Evolutionary conservation across 2,888 invertebrate genomes (phyloP), one percentile per base, ranked within the genome.

Genomic region (Hypomecis punctinalis): DNA sequence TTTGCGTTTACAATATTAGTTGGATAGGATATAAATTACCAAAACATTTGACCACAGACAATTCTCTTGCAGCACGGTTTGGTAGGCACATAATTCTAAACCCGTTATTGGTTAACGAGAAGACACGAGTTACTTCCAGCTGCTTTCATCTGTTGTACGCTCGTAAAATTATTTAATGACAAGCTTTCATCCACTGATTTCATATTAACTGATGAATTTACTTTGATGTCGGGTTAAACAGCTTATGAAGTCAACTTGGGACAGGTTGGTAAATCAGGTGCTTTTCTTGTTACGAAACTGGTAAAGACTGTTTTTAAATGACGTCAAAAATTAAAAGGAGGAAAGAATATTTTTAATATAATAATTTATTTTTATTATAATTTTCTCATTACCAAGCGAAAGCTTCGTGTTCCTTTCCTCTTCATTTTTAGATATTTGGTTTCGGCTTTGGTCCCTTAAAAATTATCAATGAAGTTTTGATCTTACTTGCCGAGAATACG

Each of bases 101-200:
- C 80, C 79, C 74, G 84, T 84, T 81, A 69, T 73, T 67, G 69
- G 79, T 80, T 80, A 84, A 82, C 80, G 77, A 82, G 79, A 80
- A 77, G 77, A 81, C 65, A 65, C 57, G 40, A 61, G 57, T 85
- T 82, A 78, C 77, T 80, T 78, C 78, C 71, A 74, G 66, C 77
- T 64, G 63, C 65, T 43, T 61, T 61, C 75, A 74, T 70, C 70
- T 71, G 71, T 71, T 75, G 71, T 78, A 77, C 77, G 76, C 77
- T 75, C 70, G 70, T 76, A 73, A 76, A 77, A 72, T 68, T 76
- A 75, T 81, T 78, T 81, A 83, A 81, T 78, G 80, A 80, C 78
- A 80, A 73, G 71, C 73, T 63, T 67, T 71, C 72, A 76, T 74
- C 69, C 73, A 70, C 74, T 74, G 51, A 67, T 66, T 61, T 70